These are phyloP conservation scores for Alauda arvensis DNA, from an alignment of 2,797 vertebrate species.

Conservation along the genomic window DNA sequence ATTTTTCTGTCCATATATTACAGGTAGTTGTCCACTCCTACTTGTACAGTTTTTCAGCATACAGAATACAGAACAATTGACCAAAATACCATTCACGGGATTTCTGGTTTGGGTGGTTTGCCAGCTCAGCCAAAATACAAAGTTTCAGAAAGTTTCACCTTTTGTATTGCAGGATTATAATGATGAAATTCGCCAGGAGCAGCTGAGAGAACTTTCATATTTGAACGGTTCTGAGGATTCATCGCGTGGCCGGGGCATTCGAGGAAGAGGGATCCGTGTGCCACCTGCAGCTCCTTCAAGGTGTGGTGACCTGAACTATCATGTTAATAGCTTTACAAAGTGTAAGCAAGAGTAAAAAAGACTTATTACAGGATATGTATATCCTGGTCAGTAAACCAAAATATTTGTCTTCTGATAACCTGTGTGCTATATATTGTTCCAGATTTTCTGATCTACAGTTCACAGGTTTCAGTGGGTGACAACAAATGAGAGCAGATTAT, in stretches of 20 bases:
- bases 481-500: not conserved
- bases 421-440: not conserved
- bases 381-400: not conserved
- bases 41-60: not conserved
- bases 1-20: not conserved
- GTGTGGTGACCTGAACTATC: constrained; percentile 63
- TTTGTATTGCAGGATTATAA: constrained; percentile 87
- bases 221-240: constrained; percentile 94
- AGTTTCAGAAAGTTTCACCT: not conserved
- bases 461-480: not conserved
- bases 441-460: not conserved
- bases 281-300: constrained; percentile 79
- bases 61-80: not conserved
- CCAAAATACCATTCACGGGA: not conserved
- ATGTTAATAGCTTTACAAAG: not conserved
- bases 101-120: not conserved
- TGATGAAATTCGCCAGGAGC: constrained; percentile 98
- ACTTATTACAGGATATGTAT: too few relatives aligned
- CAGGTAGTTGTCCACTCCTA: not conserved
- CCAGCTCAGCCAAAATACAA: not conserved
- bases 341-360: not conserved
- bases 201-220: constrained; percentile 92
- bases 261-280: constrained; percentile 82
- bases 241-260: constrained; percentile 80
- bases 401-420: not conserved